phyloP scores from a whole-genome alignment of 1,140 invertebrate species.

The Bombus confusus region DNA sequence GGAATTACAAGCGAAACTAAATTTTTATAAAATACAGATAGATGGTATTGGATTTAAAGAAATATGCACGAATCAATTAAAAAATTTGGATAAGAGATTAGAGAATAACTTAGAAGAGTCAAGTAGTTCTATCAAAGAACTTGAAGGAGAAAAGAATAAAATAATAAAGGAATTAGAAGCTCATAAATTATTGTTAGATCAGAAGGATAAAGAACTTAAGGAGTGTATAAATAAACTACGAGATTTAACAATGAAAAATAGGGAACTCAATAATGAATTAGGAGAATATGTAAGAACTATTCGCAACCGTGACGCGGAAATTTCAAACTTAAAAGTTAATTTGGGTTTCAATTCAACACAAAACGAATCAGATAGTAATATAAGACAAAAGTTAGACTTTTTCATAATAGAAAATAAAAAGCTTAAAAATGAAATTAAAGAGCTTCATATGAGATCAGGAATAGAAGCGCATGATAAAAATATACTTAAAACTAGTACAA shows the following conservation, averaged over 20 bases:
- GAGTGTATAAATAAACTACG: conserved; percentile 33
- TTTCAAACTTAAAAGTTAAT: conserved; percentile 19
- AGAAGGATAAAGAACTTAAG: conserved; percentile 54
- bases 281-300: conserved; percentile 41
- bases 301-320: neutral
- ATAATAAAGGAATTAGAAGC: conserved; percentile 64
- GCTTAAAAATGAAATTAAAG: conserved; percentile 9
- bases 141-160: conserved; percentile 63
- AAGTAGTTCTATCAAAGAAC: neutral
- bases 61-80: neutral
- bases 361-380: conserved; percentile 1
- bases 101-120: neutral
- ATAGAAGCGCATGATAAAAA: conserved; percentile 40
- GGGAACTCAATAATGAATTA: conserved; percentile 70
- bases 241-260: conserved; percentile 55
- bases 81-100: neutral
- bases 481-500: conserved; percentile 67
- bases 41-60: neutral
- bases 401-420: neutral
- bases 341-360: neutral
- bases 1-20: neutral
- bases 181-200: conserved; percentile 55
- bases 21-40: neutral
- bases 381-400: neutral
- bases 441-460: conserved; percentile 17